A percentile compares a stretch with the other conserved stretches of the same genome.
These are phyloP conservation scores for Lycocorax pyrrhopterus DNA, from an alignment of 2,113 vertebrate species.

Conservation along the genomic window DNA sequence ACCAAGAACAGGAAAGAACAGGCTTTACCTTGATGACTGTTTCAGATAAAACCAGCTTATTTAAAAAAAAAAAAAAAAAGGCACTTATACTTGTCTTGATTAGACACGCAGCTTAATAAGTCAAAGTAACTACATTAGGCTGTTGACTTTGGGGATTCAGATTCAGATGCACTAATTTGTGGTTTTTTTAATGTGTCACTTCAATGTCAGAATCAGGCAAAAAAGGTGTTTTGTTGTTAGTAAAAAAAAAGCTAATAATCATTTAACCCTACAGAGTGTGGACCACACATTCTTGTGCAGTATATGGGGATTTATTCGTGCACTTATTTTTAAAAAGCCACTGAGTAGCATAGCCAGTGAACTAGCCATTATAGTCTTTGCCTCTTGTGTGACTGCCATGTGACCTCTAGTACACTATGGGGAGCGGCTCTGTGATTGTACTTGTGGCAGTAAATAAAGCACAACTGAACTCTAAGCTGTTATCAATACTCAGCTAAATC, in stretches of 20 bases:
- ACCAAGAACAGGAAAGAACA: slow-evolving; percentile 38
- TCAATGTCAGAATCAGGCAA: slow-evolving; percentile 61
- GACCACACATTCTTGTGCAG: slow-evolving; percentile 33
- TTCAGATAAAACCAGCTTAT: slow-evolving; percentile 51
- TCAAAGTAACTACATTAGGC: slow-evolving; percentile 60
- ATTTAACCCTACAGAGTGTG: neutral
- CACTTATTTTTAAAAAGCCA: slow-evolving; percentile 62
- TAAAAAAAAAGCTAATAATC: slow-evolving; percentile 24
- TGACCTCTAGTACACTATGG: slow-evolving; percentile 26
- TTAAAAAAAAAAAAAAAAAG: neutral
- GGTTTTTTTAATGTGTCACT: slow-evolving; percentile 63
- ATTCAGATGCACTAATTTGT: slow-evolving; percentile 65
- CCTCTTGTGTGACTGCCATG: slow-evolving; percentile 29
- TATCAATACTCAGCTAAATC: neutral
- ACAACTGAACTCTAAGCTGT: slow-evolving; percentile 59
- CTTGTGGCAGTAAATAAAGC: slow-evolving; percentile 67
- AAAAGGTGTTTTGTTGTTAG: slow-evolving; percentile 42
- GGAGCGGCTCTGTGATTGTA: slow-evolving; percentile 45
- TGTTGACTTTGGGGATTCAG: slow-evolving; percentile 67
- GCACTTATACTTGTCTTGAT: slow-evolving; percentile 64
- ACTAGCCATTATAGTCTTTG: slow-evolving; percentile 15
- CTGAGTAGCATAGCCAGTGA: slow-evolving; percentile 57
- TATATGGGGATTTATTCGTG: slow-evolving; percentile 37
- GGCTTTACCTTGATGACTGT: slow-evolving; percentile 45
- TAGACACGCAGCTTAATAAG: slow-evolving; percentile 65